A percentile compares a stretch with the other conserved stretches of the same genome.
Conservation (phyloP, 2,797 vertebrate genomes). For the Pachyuromys duprasi region DNA sequence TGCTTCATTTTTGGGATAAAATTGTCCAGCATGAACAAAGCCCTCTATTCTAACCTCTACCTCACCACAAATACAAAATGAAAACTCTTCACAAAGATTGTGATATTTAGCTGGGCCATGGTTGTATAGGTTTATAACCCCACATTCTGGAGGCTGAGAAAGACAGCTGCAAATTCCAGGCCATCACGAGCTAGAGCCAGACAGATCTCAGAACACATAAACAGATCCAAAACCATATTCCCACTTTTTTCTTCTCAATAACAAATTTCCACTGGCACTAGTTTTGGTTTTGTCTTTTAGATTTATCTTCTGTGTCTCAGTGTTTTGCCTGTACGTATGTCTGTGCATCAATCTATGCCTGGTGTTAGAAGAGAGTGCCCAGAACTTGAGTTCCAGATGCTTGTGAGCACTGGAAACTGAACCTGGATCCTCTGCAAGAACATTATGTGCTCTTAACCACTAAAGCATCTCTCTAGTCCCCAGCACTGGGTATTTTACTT, state of each 20-base stretch:
- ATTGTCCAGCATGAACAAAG: neutral
- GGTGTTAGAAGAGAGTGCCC: neutral
- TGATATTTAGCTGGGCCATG: neutral
- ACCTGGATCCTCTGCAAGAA: neutral
- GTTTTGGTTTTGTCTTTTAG: neutral
- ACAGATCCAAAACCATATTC: slow-evolving; percentile 13
- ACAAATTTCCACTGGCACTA: neutral
- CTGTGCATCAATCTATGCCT: neutral
- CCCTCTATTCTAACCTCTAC: neutral
- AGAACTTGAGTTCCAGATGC: neutral
- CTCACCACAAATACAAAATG: neutral
- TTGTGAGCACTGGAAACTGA: neutral
- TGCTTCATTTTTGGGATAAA: neutral
- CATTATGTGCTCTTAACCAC: neutral
- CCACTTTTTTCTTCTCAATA: slow-evolving; percentile 15
- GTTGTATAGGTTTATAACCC: neutral
- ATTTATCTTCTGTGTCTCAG: neutral
- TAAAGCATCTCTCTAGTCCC: neutral
- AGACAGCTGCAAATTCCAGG: neutral
- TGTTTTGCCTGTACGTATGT: neutral
- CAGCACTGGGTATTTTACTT: neutral
- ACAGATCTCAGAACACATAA: neutral
- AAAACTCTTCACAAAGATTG: slow-evolving; percentile 31
- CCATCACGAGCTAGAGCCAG: neutral
- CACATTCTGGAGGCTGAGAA: neutral